Evolutionary conservation across 2,113 vertebrate species (phyloP).

Genomic region (Myxocyprinus asiaticus): DNA sequence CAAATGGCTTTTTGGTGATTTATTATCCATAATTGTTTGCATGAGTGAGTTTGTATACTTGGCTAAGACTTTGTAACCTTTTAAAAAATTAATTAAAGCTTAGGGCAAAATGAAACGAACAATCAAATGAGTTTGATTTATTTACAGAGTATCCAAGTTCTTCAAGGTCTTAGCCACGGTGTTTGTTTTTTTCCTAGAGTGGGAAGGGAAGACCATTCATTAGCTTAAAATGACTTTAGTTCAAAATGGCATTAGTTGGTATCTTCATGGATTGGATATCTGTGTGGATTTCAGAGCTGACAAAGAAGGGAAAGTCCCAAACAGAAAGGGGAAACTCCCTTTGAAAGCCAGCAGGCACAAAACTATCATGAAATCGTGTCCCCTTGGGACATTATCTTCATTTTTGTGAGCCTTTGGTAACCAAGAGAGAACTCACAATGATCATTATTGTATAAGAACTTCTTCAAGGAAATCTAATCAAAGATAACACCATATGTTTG

Average conservation of each 20-base stretch:
- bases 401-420: neutral
- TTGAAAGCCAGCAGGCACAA: neutral
- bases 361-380: neutral
- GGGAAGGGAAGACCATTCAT: neutral
- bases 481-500: neutral
- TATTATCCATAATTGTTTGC: neutral
- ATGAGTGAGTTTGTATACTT: neutral
- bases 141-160: neutral
- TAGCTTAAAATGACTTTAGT: neutral
- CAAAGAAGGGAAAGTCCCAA: neutral
- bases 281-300: neutral
- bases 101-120: neutral
- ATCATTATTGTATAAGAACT: neutral
- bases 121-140: neutral
- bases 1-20: neutral
- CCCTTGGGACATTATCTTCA: neutral
- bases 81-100: neutral
- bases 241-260: neutral
- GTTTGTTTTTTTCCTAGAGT: too few species aligned
- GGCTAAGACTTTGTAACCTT: neutral
- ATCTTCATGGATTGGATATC: neutral
- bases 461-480: neutral
- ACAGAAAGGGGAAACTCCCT: neutral
- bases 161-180: neutral
- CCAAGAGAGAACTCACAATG: neutral